Evolutionary conservation across 2,888 invertebrate species (phyloP).

Genomic region (Polydrusus tereticollis): DNA sequence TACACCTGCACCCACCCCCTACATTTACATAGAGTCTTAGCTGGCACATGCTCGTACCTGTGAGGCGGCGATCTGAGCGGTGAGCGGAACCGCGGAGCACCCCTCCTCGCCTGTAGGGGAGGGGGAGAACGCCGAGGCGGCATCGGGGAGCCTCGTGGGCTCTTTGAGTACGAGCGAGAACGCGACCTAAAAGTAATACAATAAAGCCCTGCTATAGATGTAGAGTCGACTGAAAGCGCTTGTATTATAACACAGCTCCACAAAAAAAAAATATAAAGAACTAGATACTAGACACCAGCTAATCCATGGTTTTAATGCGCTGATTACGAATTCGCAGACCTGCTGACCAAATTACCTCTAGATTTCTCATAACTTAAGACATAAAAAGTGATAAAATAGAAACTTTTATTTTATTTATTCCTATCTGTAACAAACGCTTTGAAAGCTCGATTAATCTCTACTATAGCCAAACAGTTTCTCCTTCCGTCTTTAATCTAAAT

Average conservation of each 20-base stretch:
- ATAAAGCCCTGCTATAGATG: conserved; percentile 27
- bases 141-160: conserved; percentile 68
- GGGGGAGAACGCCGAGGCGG: conserved; percentile 61
- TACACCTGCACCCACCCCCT: background rate
- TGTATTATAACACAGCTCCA: conserved; percentile 20
- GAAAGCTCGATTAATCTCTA: too few relatives aligned
- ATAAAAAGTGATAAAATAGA: too few relatives aligned
- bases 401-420: too few relatives aligned
- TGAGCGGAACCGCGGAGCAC: conserved; percentile 69
- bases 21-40: conserved; percentile 38
- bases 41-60: conserved; percentile 59
- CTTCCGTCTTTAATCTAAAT: too few relatives aligned
- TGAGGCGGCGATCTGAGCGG: conserved; percentile 67
- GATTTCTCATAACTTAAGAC: too few relatives aligned
- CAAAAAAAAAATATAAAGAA: background rate
- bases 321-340: too few relatives aligned
- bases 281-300: background rate
- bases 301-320: too few relatives aligned
- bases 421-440: too few relatives aligned
- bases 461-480: too few relatives aligned
- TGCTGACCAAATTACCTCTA: too few relatives aligned
- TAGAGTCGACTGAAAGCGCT: conserved; percentile 13
- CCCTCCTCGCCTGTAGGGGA: conserved; percentile 54
- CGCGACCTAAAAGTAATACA: conserved; percentile 71
- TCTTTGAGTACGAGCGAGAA: conserved; percentile 74